Evolutionary conservation across 2,888 invertebrate species (phyloP).

Genomic region (Agapostemon virescens): DNA sequence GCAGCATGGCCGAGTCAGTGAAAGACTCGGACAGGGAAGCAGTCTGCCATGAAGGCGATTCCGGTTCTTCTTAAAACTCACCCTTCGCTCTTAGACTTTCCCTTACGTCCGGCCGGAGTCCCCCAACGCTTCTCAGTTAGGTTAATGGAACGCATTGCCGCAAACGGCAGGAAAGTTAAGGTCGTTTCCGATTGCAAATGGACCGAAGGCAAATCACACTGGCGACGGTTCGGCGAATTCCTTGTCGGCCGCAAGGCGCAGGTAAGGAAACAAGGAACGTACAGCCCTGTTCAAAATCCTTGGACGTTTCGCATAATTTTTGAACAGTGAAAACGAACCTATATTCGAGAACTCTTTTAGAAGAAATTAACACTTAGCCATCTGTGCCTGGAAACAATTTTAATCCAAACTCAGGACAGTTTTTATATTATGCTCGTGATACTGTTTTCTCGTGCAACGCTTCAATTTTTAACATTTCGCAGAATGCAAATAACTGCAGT

Average conservation of each 20-base stretch:
- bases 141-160: constrained; percentile 73
- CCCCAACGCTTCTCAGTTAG: constrained; percentile 51
- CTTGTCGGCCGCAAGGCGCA: neutral
- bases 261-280: constrained; percentile 9
- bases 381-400: too few relatives aligned
- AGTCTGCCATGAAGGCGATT: constrained; percentile 66
- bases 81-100: constrained; percentile 45
- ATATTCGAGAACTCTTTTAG: neutral
- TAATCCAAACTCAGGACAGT: too few relatives aligned
- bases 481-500: too few relatives aligned
- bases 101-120: constrained; percentile 28
- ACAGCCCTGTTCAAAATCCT: neutral
- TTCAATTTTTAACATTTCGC: too few relatives aligned
- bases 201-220: constrained; percentile 62
- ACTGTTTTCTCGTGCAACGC: too few relatives aligned
- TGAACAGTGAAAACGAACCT: neutral
- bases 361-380: neutral
- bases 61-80: constrained; percentile 63
- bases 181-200: constrained; percentile 72
- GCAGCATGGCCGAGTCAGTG: constrained; percentile 17
- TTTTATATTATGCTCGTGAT: too few relatives aligned
- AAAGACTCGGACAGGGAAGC: constrained; percentile 50
- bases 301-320: neutral
- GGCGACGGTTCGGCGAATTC: constrained; percentile 54
- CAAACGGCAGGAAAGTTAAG: constrained; percentile 68